Evolutionary conservation across 2,888 invertebrate genomes (phyloP).

Genomic region (Drosophila leonis): DNA sequence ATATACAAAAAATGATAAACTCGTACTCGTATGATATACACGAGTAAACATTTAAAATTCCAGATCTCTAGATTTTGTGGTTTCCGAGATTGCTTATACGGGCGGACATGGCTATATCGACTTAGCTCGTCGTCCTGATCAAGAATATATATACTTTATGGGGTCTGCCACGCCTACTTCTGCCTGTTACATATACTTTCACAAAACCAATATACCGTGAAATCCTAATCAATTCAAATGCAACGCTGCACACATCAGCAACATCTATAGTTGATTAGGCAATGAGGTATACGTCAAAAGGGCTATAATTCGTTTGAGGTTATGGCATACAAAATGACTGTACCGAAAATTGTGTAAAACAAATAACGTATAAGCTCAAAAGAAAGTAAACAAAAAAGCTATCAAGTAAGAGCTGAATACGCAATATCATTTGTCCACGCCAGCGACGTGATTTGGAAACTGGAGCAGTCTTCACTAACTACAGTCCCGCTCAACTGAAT

Average conservation of each 20-base stretch:
- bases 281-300: constrained; percentile 72
- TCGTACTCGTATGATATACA: too few relatives aligned
- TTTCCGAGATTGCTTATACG: too few relatives aligned
- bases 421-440: constrained; percentile 68
- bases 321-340: constrained; percentile 68
- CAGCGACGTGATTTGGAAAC: constrained; percentile 74
- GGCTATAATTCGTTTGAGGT: constrained; percentile 45
- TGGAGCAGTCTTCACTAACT: constrained; percentile 53
- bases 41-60: too few relatives aligned
- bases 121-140: too few relatives aligned
- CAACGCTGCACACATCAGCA: constrained; percentile 31
- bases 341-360: constrained; percentile 50
- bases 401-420: constrained; percentile 73
- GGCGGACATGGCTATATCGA: too few relatives aligned
- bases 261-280: constrained; percentile 55
- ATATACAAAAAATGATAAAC: too few relatives aligned
- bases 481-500: too few relatives aligned
- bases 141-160: too few relatives aligned
- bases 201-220: too few relatives aligned
- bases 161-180: too few relatives aligned
- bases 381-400: constrained; percentile 38
- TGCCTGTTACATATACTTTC: too few relatives aligned
- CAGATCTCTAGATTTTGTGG: too few relatives aligned
- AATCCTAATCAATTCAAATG: constrained; percentile 48
- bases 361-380: constrained; percentile 30